Percentiles rank a stretch among this genome's conserved stretches.
Conservation (phyloP, 2,888 invertebrate genomes). For the Harpagoxenus sublaevis region DNA sequence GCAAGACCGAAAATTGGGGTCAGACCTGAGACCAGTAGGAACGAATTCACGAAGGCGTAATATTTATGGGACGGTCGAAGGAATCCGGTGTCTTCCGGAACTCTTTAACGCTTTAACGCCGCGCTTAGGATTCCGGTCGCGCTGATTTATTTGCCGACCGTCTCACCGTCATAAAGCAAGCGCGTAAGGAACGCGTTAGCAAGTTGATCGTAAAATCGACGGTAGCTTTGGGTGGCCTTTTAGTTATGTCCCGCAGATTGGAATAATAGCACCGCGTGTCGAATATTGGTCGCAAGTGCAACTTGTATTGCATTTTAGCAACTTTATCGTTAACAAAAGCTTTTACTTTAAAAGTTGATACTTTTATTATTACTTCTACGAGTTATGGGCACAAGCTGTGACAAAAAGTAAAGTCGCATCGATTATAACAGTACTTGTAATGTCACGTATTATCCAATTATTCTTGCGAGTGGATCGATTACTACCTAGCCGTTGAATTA, state of each 20-base stretch:
- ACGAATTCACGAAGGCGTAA: conserved; percentile 55
- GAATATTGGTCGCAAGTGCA: background rate
- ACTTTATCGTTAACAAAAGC: background rate
- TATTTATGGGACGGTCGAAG: conserved; percentile 72
- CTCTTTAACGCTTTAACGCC: conserved; percentile 75
- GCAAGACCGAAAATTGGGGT: conserved; percentile 66
- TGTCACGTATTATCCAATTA: conserved; percentile 13
- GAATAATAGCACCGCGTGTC: background rate
- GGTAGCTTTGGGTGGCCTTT: conserved; percentile 51
- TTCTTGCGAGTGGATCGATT: background rate
- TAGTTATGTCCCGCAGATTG: background rate
- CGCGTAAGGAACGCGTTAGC: conserved; percentile 52
- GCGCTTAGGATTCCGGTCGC: conserved; percentile 68
- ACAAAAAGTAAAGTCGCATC: background rate
- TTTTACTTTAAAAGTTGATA: background rate
- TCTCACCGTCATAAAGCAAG: conserved; percentile 64
- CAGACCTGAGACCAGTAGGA: conserved; percentile 59
- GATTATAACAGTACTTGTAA: background rate
- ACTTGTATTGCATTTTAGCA: background rate
- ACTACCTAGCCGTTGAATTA: conserved; percentile 26
- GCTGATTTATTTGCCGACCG: conserved; percentile 70
- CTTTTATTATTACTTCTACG: background rate
- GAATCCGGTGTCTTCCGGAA: conserved; percentile 73
- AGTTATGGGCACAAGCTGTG: background rate
- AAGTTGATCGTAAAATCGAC: conserved; percentile 60